These are phyloP conservation scores for Pempheris klunzingeri DNA, from an alignment of 2,797 vertebrate species.

Conservation along the genomic window DNA sequence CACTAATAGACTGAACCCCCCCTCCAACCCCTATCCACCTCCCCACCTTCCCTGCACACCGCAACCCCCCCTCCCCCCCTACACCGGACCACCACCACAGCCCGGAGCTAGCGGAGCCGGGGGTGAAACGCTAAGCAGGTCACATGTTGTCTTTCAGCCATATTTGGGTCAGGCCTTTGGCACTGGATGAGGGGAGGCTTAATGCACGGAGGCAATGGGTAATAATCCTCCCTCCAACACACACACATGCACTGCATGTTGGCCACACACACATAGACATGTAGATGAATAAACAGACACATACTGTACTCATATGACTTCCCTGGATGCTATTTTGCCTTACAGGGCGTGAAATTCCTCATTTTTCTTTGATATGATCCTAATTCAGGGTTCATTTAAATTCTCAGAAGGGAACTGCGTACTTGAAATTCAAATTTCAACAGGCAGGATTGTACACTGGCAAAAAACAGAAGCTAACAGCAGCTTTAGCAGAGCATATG, in stretches of 20 bases:
- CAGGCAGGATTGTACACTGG: conserved; percentile 19
- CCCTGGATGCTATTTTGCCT: conserved; percentile 52
- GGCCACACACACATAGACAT: conserved; percentile 32
- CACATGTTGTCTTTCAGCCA: conserved; percentile 98
- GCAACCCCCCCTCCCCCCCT: neutral
- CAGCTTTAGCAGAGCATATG: conserved; percentile 60
- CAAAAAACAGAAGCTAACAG: conserved; percentile 42
- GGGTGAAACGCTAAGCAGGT: conserved; percentile 90
- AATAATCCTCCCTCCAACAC: conserved; percentile 69
- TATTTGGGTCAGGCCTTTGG: conserved; percentile 97
- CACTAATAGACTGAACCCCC: conserved; percentile 87
- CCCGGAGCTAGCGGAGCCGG: conserved; percentile 68
- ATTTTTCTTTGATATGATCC: conserved; percentile 48
- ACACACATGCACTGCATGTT: conserved; percentile 25
- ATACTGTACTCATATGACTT: conserved; percentile 47
- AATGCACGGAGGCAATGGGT: conserved; percentile 88
- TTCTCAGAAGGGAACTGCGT: conserved; percentile 49
- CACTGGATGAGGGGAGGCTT: conserved; percentile 86
- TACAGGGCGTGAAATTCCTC: conserved; percentile 55
- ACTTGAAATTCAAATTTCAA: conserved; percentile 38
- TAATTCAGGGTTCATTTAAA: conserved; percentile 47
- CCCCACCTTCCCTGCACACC: conserved; percentile 47
- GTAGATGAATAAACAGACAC: conserved; percentile 40
- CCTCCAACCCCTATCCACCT: conserved; percentile 6
- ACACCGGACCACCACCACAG: conserved; percentile 64